A percentile compares a stretch with the other conserved stretches of the same genome.
Conservation (phyloP, 2,888 invertebrate genomes). For the Malthinus seriepunctatus region DNA sequence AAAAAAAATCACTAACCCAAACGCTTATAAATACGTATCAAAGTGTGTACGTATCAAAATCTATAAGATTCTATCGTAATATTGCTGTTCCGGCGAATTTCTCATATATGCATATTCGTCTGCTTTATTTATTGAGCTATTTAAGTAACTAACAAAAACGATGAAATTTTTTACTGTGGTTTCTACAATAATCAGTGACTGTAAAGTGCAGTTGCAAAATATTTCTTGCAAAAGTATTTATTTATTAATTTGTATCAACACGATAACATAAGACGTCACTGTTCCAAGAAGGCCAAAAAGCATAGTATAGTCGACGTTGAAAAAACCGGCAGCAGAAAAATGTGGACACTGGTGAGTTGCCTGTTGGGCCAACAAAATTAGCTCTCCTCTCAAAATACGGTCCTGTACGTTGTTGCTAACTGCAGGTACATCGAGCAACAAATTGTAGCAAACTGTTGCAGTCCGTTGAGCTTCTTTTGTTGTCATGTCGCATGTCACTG, state of each 20-base stretch:
- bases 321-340: constrained; percentile 32
- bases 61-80: no score
- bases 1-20: no score
- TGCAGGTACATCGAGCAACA: constrained; percentile 31
- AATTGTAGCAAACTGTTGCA: constrained; percentile 30
- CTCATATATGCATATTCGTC: no score
- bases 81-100: no score
- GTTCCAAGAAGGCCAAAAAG: constrained; percentile 29
- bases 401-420: constrained; percentile 19
- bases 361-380: constrained; percentile 29
- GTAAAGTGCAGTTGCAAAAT: no score
- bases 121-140: no score
- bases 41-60: no score
- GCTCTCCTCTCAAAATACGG: constrained; percentile 17
- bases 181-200: no score
- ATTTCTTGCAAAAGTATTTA: not conserved
- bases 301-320: constrained; percentile 28
- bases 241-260: constrained; percentile 28
- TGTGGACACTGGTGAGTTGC: constrained; percentile 22
- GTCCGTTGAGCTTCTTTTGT: constrained; percentile 34
- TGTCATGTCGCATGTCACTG: constrained; percentile 31
- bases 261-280: constrained; percentile 29
- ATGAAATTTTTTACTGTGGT: no score
- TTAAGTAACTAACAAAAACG: no score
- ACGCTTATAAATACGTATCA: no score